Base-by-base conservation (phyloP, 2,113 vertebrate genomes). In the Cavia porcellus region DNA sequence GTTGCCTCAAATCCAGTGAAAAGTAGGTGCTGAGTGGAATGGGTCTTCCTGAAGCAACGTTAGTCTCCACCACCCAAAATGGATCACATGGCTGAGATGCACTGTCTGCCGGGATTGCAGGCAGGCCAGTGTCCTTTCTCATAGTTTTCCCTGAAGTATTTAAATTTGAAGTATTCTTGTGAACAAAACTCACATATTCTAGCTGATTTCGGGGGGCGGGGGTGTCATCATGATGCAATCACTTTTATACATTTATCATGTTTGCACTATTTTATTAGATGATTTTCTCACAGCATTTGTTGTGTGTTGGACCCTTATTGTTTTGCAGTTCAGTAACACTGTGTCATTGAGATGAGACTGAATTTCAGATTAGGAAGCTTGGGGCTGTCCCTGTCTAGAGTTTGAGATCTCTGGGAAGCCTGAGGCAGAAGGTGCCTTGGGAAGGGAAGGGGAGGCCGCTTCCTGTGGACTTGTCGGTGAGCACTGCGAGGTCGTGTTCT, bases 31-130 rank as follows among this genome's bases (percentile, higher is more conserved):
- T 6, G 9, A 28, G 64, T 64, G 35, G 24, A 47, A 24, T 9
- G 24, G 1, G 7, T 42, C 32, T n/a, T 61, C 1, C 24, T 42
- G 11, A 38, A 61, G 25, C 61, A 14, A 86, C 1, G 28, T 0
- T 9, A n/a, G 42, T 25, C 42, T 75, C 22, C 24, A 32, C 30
- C 59, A 52, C 5, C 24, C 59, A 61, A 92, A 82, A 38, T 47
- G 19, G 50, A 47, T 47, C 38, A 38, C 0, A 1, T 32, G 57
- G 74, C 14, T 55, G 64, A 52, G 47, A 85, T 79, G 28, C 1
- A 35, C 17, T 30, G 74, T 81, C 92, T 35, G 47, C 32, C 55
- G 64, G 68, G n/a, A 55, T 82, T 47, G 62, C 9, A 28, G 20
- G 30, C 17, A 13, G 52, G 64, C 17, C 52, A 64, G 47, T 74